A percentile compares a stretch with the other conserved stretches of the same genome.
Conservation (phyloP, 2,113 vertebrate species). For the Hucho hucho region DNA sequence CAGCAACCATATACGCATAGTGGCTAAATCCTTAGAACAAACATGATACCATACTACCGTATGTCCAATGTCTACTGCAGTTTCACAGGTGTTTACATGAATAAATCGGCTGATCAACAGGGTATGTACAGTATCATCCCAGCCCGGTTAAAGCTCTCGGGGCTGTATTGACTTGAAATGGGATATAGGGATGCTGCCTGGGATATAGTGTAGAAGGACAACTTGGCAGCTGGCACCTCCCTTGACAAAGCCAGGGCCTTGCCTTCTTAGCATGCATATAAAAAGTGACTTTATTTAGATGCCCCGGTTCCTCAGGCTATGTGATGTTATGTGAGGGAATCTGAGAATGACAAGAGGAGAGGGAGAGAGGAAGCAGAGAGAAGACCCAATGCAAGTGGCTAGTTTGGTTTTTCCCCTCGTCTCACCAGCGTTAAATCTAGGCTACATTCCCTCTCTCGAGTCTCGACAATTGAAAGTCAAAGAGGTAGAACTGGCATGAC, state of each 20-base stretch:
- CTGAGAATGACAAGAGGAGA: neutral
- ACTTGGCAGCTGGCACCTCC: slow-evolving; percentile 8
- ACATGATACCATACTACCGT: too few relatives aligned
- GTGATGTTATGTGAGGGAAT: slow-evolving; percentile 15
- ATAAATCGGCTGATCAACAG: neutral
- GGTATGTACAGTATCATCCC: neutral
- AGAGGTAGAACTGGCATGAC: slow-evolving; percentile 8
- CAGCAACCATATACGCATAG: too few relatives aligned
- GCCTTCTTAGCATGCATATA: neutral
- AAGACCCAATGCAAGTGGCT: neutral
- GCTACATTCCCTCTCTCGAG: slow-evolving; percentile 7
- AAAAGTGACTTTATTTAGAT: slow-evolving; percentile 18
- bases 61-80: neutral
- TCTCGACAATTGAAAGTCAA: slow-evolving; percentile 14
- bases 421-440: too few relatives aligned
- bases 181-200: too few relatives aligned
- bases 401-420: too few relatives aligned
- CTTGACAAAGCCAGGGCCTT: slow-evolving; percentile 17
- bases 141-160: neutral
- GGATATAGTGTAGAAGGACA: neutral
- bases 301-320: neutral
- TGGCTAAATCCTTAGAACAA: too few relatives aligned
- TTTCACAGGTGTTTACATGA: neutral
- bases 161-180: neutral
- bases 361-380: slow-evolving; percentile 19